phyloP scores from a whole-genome alignment of 2,113 vertebrate species.

The Chloropsis cyanopogon region DNA sequence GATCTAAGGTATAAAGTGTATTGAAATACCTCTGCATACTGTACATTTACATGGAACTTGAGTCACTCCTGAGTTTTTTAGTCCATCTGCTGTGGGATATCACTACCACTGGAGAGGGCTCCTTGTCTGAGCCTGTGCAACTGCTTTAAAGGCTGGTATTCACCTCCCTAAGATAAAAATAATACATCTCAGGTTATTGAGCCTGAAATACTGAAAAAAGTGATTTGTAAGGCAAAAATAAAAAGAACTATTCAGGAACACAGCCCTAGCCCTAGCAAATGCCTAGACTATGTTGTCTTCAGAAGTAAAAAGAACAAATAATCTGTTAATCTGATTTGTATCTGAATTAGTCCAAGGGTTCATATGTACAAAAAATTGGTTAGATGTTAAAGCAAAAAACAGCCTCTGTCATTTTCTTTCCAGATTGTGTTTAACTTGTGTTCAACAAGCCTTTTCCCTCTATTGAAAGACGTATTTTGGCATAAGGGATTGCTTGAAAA shows the following conservation, averaged over 20 bases:
- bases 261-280: background rate
- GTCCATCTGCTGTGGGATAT: constrained; percentile 8
- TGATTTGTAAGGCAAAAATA: background rate
- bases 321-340: background rate
- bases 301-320: background rate
- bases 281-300: background rate
- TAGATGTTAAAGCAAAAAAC: constrained; percentile 13
- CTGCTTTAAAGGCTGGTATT: background rate
- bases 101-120: constrained; percentile 4
- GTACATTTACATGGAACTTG: constrained; percentile 40
- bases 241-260: background rate
- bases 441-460: background rate
- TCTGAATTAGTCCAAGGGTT: background rate
- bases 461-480: background rate
- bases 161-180: constrained; percentile 4
- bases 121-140: background rate
- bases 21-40: constrained; percentile 24
- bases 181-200: background rate
- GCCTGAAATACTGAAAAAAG: background rate
- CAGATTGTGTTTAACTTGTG: background rate
- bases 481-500: constrained; percentile 39
- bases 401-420: background rate
- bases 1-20: background rate
- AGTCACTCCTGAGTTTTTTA: constrained; percentile 37
- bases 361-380: background rate